A percentile compares a stretch with the other conserved stretches of the same genome.
Evolutionary conservation across 2,888 invertebrate species (phyloP).

Genomic region (Crematogaster levior): DNA sequence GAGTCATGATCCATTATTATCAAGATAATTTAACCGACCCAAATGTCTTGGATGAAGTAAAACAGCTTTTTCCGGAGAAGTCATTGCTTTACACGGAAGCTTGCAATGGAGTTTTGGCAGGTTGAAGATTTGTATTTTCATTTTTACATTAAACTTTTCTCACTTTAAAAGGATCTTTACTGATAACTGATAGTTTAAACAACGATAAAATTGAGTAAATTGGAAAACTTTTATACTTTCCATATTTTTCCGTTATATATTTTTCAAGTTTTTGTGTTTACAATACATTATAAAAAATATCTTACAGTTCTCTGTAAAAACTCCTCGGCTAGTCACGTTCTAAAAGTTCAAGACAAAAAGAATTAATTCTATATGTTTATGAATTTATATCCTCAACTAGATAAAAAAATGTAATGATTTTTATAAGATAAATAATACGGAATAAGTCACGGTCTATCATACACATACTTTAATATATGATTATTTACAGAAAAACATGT

Average conservation of each 20-base stretch:
- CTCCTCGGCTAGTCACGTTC: background rate
- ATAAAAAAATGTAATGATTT: background rate
- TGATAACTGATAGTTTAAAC: background rate
- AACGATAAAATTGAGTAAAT: background rate
- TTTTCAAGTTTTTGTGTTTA: background rate
- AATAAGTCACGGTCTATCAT: background rate
- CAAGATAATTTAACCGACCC: conserved; percentile 88
- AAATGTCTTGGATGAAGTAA: conserved; percentile 88
- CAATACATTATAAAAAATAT: background rate
- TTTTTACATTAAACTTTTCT: background rate
- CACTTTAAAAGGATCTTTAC: background rate
- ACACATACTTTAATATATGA: background rate
- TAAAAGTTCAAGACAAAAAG: background rate
- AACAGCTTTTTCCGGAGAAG: conserved; percentile 89
- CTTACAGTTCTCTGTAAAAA: background rate
- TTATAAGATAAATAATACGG: background rate
- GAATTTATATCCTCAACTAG: background rate
- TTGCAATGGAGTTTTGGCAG: conserved; percentile 87
- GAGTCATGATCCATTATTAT: conserved; percentile 95
- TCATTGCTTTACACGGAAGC: conserved; percentile 94
- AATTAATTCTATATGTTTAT: background rate
- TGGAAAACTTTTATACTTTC: background rate
- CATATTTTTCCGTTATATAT: background rate
- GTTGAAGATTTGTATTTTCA: conserved; percentile 11
- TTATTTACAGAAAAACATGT: conserved; percentile 85